Evolutionary conservation across 2,113 vertebrate species (phyloP).

Genomic region (Lepisosteus osseus): DNA sequence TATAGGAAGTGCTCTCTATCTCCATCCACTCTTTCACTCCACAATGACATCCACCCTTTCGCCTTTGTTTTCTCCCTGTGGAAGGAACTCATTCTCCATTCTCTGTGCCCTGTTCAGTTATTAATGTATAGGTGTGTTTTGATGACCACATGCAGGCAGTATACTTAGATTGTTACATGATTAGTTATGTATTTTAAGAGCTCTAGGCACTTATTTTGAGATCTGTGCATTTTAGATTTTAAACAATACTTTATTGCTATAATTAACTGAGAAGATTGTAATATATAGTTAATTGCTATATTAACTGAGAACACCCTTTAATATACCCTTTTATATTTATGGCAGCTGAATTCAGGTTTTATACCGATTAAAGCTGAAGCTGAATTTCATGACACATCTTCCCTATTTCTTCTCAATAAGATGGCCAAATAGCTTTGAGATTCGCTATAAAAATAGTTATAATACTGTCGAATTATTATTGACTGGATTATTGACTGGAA

Average conservation of each 20-base stretch:
- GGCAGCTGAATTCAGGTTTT: constrained; percentile 23
- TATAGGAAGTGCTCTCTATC: constrained; percentile 53
- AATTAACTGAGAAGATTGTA: too few species aligned
- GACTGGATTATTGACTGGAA: constrained; percentile 22
- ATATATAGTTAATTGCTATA: too few species aligned
- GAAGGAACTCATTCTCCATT: constrained; percentile 53
- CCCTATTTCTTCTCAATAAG: not conserved
- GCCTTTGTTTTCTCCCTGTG: constrained; percentile 62
- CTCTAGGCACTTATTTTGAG: too few species aligned
- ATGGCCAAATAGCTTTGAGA: constrained; percentile 22
- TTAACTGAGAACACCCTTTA: too few species aligned
- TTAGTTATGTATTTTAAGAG: too few species aligned
- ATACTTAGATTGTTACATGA: too few species aligned
- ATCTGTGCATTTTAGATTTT: too few species aligned
- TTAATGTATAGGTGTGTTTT: too few species aligned
- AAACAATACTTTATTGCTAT: too few species aligned
- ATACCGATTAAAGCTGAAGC: constrained; percentile 14
- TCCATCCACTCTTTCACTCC: constrained; percentile 36
- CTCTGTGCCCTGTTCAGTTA: too few species aligned
- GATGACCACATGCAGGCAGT: too few species aligned
- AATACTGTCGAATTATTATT: constrained; percentile 17
- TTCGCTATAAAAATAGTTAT: constrained; percentile 6
- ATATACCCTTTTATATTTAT: constrained; percentile 12
- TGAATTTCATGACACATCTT: constrained; percentile 21
- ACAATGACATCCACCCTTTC: constrained; percentile 49